Evolutionary conservation across 1,140 invertebrate genomes (phyloP).

Genomic region (Brachionus calyciflorus): DNA sequence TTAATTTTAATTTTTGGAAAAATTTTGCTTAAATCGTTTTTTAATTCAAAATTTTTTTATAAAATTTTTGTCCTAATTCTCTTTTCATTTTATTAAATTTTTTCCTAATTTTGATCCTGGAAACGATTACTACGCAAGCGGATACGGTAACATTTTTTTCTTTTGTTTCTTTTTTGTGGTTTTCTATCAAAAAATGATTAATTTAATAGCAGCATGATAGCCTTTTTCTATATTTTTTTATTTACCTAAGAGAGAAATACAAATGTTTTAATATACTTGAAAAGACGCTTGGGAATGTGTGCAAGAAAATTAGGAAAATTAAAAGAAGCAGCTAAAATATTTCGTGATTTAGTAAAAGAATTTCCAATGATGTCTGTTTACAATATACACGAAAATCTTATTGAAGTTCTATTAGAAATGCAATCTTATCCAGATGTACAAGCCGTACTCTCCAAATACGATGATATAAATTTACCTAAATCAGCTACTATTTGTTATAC

Average conservation of each 20-base stretch:
- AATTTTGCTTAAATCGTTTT: too few relatives aligned
- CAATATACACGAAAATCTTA: slow-evolving; percentile 94
- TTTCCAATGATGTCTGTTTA: slow-evolving; percentile 92
- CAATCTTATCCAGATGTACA: slow-evolving; percentile 94
- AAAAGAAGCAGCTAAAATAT: slow-evolving; percentile 93
- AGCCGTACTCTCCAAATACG: slow-evolving; percentile 90
- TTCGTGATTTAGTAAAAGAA: slow-evolving; percentile 89
- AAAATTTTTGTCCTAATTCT: too few relatives aligned
- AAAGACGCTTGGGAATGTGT: slow-evolving; percentile 91
- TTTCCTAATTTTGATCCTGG: too few relatives aligned
- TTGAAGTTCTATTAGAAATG: slow-evolving; percentile 89
- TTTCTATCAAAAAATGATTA: too few relatives aligned
- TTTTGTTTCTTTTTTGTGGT: too few relatives aligned
- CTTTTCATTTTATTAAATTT: too few relatives aligned
- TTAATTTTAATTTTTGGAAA: too few relatives aligned
- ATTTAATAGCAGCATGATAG: too few relatives aligned
- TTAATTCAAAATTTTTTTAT: too few relatives aligned
- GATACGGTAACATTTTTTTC: too few relatives aligned
- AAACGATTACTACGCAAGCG: too few relatives aligned
- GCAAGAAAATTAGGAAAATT: slow-evolving; percentile 81
- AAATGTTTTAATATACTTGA: slow-evolving; percentile 91
- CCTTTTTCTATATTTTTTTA: too few relatives aligned
- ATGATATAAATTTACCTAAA: slow-evolving; percentile 87
- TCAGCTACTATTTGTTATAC: slow-evolving; percentile 97
- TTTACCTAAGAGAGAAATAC: slow-evolving; percentile 71